Evolutionary conservation across 2,113 vertebrate genomes (phyloP).

Genomic region (Panurus biarmicus): DNA sequence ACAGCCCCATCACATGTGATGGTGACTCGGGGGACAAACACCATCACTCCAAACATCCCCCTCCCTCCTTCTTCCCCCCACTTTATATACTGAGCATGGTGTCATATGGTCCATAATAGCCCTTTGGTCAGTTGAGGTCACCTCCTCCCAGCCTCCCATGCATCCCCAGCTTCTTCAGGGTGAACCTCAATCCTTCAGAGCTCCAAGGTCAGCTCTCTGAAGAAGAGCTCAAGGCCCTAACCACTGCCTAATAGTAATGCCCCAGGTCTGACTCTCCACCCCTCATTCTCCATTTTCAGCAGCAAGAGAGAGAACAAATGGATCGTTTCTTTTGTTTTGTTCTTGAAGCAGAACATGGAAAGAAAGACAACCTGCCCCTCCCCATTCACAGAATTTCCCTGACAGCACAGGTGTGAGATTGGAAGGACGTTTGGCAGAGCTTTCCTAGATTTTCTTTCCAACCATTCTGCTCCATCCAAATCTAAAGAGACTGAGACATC

Average conservation of each 20-base stretch:
- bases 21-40: not conserved
- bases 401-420: not conserved
- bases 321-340: not conserved
- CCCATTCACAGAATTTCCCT: not conserved
- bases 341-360: not conserved
- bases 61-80: not conserved
- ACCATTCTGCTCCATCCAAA: not conserved
- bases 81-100: not conserved
- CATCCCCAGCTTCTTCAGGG: accelerated
- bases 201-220: not conserved
- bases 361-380: not conserved
- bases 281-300: not conserved
- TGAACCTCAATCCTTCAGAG: not conserved
- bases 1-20: accelerated
- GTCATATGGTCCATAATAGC: too few relatives aligned
- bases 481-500: not conserved
- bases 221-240: not conserved
- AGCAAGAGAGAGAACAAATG: not conserved
- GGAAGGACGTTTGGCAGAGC: not conserved
- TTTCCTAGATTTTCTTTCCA: not conserved
- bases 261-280: not conserved
- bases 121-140: not conserved
- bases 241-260: not conserved
- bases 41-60: too few relatives aligned
- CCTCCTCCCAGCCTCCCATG: too few relatives aligned